These are phyloP conservation scores for Muscina levida DNA, from an alignment of 2,888 invertebrate genomes.

Conservation along the genomic window DNA sequence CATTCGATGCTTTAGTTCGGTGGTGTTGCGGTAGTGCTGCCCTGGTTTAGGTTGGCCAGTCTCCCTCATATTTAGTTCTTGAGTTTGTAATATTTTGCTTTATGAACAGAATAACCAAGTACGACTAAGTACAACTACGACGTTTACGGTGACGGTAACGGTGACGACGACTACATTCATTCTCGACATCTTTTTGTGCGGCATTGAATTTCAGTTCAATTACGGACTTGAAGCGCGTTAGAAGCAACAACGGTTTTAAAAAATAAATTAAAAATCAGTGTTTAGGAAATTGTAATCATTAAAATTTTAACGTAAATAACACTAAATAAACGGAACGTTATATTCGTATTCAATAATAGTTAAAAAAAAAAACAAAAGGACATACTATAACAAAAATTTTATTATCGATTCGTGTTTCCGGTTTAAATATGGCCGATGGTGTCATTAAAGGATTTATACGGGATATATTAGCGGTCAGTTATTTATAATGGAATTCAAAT, in stretches of 20 bases:
- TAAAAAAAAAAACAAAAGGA: conserved; percentile 25
- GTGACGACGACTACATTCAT: conserved; percentile 6
- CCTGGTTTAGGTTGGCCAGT: conserved; percentile 36
- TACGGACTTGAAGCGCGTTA: conserved; percentile 70
- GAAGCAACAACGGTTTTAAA: conserved; percentile 50
- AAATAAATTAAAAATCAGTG: conserved; percentile 40
- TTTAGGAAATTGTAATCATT: too few species aligned
- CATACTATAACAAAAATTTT: too few species aligned
- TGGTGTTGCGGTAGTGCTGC: not conserved
- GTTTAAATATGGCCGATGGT: conserved; percentile 74
- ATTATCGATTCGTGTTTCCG: conserved; percentile 14
- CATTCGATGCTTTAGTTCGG: not conserved
- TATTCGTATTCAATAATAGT: not conserved
- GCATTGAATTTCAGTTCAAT: conserved; percentile 71
- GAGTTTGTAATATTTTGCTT: conserved; percentile 50
- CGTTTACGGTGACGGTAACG: not conserved
- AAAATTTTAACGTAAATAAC: too few species aligned
- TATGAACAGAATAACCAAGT: conserved; percentile 19
- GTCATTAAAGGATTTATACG: conserved; percentile 76
- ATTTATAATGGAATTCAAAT: too few species aligned
- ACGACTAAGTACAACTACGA: not conserved
- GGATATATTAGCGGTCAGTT: conserved; percentile 79
- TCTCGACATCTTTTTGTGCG: conserved; percentile 44
- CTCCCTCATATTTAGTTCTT: conserved; percentile 48
- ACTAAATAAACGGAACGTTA: too few species aligned